phyloP scores from a whole-genome alignment of 1,140 invertebrate genomes.

The Popillia japonica region DNA sequence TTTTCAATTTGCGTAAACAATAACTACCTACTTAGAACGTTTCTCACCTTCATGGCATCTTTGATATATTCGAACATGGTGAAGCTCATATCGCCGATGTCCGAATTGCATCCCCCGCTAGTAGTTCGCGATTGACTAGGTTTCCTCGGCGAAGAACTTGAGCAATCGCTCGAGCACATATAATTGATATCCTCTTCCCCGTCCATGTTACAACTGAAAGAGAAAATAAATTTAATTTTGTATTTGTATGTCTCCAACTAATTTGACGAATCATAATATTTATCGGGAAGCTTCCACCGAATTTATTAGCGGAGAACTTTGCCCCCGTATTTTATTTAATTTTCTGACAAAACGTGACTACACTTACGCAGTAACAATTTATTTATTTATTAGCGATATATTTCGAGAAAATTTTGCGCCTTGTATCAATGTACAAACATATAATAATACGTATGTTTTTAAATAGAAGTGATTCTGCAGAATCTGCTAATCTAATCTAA shows the following conservation, averaged over 20 bases:
- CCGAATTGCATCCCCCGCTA: constrained; percentile 52
- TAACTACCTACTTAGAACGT: neutral
- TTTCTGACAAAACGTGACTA: too few species aligned
- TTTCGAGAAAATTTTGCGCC: neutral
- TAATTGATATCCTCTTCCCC: constrained; percentile 52
- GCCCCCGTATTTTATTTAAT: too few species aligned
- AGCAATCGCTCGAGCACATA: constrained; percentile 40
- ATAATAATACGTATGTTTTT: neutral
- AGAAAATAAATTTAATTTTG: neutral
- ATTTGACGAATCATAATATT: too few species aligned
- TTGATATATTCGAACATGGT: constrained; percentile 85
- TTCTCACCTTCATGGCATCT: constrained; percentile 78
- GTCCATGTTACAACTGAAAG: constrained; percentile 51
- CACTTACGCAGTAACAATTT: too few species aligned
- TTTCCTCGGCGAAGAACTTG: constrained; percentile 32
- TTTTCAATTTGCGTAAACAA: too few species aligned
- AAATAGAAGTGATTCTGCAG: neutral
- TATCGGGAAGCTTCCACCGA: too few species aligned
- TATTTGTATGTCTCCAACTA: too few species aligned
- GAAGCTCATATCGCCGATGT: constrained; percentile 84
- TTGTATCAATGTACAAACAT: too few species aligned
- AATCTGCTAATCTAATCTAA: constrained; percentile 24
- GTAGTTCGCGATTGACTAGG: constrained; percentile 37
- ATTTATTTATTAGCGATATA: too few species aligned
- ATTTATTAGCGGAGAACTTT: too few species aligned